A percentile compares a stretch with the other conserved stretches of the same genome.
Conservation (phyloP, 2,113 vertebrate genomes). For the Upupa epops region DNA sequence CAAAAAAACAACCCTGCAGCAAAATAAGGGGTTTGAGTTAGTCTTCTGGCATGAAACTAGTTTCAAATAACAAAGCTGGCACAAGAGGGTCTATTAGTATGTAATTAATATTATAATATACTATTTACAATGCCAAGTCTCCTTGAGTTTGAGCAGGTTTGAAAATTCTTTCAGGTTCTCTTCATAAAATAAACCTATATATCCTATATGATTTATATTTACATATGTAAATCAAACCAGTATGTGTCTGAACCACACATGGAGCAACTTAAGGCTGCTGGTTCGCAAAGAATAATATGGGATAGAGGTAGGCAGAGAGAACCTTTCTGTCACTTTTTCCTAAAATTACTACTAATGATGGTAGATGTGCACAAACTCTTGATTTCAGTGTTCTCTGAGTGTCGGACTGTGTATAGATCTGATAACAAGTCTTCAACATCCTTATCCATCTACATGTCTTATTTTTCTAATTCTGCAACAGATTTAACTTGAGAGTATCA, state of each 20-base stretch:
- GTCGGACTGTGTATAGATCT: neutral
- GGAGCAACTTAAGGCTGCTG: neutral
- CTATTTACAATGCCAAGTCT: conserved; percentile 27
- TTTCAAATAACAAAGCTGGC: neutral
- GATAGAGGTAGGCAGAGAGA: neutral
- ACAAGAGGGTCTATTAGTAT: neutral
- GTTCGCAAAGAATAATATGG: neutral
- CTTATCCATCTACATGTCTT: neutral
- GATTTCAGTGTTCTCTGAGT: neutral
- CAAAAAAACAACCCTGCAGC: neutral
- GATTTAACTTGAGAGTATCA: neutral
- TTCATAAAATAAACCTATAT: conserved; percentile 50
- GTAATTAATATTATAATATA: conserved; percentile 30
- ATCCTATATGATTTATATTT: conserved; percentile 30
- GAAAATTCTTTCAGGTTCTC: conserved; percentile 9
- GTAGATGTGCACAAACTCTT: neutral
- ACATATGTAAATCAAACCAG: conserved; percentile 48
- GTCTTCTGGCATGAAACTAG: neutral
- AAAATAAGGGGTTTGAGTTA: neutral
- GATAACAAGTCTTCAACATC: neutral
- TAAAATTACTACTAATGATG: neutral
- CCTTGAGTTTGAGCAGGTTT: conserved; percentile 44
- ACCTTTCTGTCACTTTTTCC: neutral
- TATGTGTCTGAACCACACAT: conserved; percentile 34
- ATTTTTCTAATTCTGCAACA: neutral